Evolutionary conservation across 92 coral and sea anemone species (phyloP).

Genomic region (Scolanthus callimorphus): DNA sequence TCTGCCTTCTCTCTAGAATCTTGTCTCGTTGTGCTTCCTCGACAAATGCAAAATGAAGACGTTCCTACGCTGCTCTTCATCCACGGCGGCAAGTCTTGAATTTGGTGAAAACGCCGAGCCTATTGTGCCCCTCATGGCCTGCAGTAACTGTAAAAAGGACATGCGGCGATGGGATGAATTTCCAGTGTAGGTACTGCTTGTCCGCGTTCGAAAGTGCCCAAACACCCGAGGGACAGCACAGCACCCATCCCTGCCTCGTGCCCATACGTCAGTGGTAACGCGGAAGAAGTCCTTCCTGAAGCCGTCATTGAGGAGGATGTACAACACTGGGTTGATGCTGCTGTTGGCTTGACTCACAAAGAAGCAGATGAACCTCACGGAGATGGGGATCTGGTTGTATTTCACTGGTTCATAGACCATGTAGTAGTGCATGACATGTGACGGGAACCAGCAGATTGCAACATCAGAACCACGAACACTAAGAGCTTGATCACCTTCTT

Average conservation of each 20-base stretch:
- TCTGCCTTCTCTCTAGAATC: too few species aligned
- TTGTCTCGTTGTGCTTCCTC: too few species aligned
- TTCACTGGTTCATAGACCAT: constrained; percentile 3
- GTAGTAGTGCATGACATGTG: constrained; percentile 43
- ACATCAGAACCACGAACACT: too few species aligned
- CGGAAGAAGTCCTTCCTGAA: constrained; percentile 29
- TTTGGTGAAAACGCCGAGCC: constrained; percentile 11
- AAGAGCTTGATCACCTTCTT: too few species aligned
- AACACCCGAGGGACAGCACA: constrained; percentile 4
- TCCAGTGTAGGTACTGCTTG: constrained; percentile 7
- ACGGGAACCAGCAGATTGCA: constrained; percentile 62
- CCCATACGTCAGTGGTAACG: neutral
- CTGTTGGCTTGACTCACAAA: too few species aligned
- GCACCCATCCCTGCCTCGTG: neutral
- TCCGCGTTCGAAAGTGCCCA: neutral
- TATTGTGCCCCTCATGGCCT: constrained; percentile 22
- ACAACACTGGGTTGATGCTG: too few species aligned
- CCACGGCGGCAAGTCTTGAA: constrained; percentile 3
- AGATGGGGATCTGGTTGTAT: constrained; percentile 1
- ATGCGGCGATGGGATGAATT: constrained; percentile 18
- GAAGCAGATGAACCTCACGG: constrained; percentile 8
- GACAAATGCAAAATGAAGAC: neutral
- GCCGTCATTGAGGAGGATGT: constrained; percentile 30
- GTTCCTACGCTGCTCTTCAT: constrained; percentile 10
- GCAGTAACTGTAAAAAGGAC: constrained; percentile 24